Conservation (phyloP, 2,888 invertebrate genomes). For the Cephus pygmeus region DNA sequence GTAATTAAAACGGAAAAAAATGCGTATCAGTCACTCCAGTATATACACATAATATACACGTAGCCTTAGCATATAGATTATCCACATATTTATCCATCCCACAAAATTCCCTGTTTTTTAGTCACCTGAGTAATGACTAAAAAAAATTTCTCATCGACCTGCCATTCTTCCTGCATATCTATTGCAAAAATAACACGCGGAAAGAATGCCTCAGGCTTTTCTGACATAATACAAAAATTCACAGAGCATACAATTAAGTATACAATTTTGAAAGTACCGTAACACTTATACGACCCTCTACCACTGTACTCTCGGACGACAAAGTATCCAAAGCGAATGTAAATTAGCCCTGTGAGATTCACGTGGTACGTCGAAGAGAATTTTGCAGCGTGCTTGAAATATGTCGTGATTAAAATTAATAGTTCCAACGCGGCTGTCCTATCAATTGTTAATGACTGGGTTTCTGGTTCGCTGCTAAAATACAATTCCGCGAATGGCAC, state of each 20-base stretch:
- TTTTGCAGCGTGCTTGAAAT: neutral
- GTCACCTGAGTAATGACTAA: neutral
- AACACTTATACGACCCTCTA: neutral
- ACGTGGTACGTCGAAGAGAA: neutral
- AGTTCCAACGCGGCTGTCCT: neutral
- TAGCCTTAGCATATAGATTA: no score
- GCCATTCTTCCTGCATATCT: constrained; percentile 19
- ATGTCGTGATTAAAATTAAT: neutral
- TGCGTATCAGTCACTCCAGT: constrained; percentile 5
- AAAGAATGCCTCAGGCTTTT: neutral
- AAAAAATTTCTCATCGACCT: constrained; percentile 22
- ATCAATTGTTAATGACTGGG: neutral
- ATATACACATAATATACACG: neutral
- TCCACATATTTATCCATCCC: no score
- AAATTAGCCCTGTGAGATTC: neutral
- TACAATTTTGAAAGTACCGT: neutral
- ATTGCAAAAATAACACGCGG: neutral
- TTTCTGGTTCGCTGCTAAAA: neutral
- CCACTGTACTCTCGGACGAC: neutral
- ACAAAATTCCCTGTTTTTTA: neutral
- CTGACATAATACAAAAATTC: neutral
- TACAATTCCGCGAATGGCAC: neutral
- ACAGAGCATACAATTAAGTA: neutral
- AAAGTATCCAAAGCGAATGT: neutral
- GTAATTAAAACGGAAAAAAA: constrained; percentile 37